Conservation (phyloP, 1,140 invertebrate species). For the Trachymyrmex cornetzi region DNA sequence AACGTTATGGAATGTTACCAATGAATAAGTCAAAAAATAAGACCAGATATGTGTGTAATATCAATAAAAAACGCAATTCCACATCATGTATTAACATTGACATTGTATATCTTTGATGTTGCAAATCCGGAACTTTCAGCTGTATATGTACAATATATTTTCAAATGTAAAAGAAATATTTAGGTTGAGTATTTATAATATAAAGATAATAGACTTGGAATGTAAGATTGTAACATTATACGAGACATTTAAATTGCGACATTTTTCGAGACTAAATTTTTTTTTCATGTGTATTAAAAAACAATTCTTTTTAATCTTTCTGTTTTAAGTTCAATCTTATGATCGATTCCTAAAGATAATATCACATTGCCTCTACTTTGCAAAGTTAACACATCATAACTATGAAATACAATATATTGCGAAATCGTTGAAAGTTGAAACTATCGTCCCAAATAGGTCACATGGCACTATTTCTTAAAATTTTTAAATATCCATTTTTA, state of each 20-base stretch:
- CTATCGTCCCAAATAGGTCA: constrained; percentile 35
- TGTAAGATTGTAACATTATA: constrained; percentile 16
- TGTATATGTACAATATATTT: constrained; percentile 31
- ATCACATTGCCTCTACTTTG: constrained; percentile 40
- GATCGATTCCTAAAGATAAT: constrained; percentile 43
- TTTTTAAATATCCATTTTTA: constrained; percentile 16
- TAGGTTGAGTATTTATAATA: neutral
- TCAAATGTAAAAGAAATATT: constrained; percentile 44
- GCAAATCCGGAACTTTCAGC: constrained; percentile 33
- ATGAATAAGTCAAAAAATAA: neutral
- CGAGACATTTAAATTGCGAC: neutral
- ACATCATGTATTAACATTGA: constrained; percentile 41
- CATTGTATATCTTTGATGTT: constrained; percentile 41
- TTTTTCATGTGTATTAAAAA: neutral
- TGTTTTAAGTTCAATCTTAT: constrained; percentile 38
- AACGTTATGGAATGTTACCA: constrained; percentile 34
- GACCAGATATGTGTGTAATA: constrained; percentile 29
- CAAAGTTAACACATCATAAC: neutral
- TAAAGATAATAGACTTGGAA: constrained; percentile 28
- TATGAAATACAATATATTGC: constrained; percentile 12
- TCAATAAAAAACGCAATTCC: constrained; percentile 40
- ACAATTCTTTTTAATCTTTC: no score
- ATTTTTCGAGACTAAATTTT: constrained; percentile 20
- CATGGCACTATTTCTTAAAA: constrained; percentile 8
- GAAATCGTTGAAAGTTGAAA: constrained; percentile 30